A percentile compares a stretch with the other conserved stretches of the same genome.
phyloP scores from a whole-genome alignment of 2,888 invertebrate genomes.

The Dasypogon diadema region DNA sequence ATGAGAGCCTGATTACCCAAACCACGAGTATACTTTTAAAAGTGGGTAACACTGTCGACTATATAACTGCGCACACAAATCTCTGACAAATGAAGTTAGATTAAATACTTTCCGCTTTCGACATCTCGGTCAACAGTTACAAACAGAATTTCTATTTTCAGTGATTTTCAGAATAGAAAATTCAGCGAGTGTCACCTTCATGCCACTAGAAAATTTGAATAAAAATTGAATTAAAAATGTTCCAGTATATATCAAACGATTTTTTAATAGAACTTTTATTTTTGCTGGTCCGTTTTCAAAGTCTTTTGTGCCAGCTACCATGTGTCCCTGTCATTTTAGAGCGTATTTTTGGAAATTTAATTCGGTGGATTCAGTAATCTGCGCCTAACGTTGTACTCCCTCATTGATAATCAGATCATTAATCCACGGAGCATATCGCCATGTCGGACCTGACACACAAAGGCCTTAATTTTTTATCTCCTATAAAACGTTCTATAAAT shows the following conservation, averaged over 20 bases:
- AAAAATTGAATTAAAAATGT: slow-evolving; percentile 26
- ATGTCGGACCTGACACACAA: slow-evolving; percentile 33
- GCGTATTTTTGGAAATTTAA: slow-evolving; percentile 48
- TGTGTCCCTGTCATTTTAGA: slow-evolving; percentile 45
- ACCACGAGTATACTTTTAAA: too few species aligned
- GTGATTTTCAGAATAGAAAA: too few species aligned
- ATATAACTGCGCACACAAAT: too few species aligned
- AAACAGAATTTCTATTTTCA: too few species aligned
- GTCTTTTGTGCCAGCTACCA: slow-evolving; percentile 40
- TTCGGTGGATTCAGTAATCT: slow-evolving; percentile 28
- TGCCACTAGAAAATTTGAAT: slow-evolving; percentile 3
- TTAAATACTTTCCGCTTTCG: too few species aligned
- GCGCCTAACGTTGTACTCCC: slow-evolving; percentile 25
- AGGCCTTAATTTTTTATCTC: slow-evolving; percentile 31
- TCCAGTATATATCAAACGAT: slow-evolving; percentile 26
- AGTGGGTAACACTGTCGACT: too few species aligned
- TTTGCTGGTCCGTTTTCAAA: not conserved
- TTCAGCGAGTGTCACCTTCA: not conserved
- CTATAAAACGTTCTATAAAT: slow-evolving; percentile 23
- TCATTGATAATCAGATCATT: slow-evolving; percentile 47
- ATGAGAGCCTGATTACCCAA: too few species aligned
- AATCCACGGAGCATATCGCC: slow-evolving; percentile 29
- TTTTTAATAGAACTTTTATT: slow-evolving; percentile 21
- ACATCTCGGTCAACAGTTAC: too few species aligned
- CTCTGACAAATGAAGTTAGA: too few species aligned